phyloP scores from a whole-genome alignment of 2,888 invertebrate genomes.

The Habrosyne pyritoides region DNA sequence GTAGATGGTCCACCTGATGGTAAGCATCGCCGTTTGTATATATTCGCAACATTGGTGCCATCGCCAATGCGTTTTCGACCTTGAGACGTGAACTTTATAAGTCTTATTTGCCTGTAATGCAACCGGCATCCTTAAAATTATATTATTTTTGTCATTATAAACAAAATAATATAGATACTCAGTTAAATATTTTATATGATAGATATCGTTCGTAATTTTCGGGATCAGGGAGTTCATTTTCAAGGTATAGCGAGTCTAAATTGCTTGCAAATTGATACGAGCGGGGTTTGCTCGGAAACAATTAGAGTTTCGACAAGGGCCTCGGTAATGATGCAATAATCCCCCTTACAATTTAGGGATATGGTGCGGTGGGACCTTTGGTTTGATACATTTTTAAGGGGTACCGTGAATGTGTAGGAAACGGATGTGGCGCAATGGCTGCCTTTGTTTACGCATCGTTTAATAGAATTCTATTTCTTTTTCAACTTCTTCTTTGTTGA shows the following conservation, averaged over 20 bases:
- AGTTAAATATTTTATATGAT: not conserved
- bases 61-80: no score
- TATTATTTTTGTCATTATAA: no score
- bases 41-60: no score
- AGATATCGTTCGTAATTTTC: no score
- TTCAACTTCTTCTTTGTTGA: no score
- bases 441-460: not conserved
- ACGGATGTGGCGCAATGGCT: not conserved
- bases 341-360: slow-evolving; percentile 30
- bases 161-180: no score
- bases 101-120: no score
- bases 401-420: not conserved
- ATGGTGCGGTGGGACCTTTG: slow-evolving; percentile 29
- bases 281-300: slow-evolving; percentile 55
- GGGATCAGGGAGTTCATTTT: slow-evolving; percentile 17
- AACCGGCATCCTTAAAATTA: no score
- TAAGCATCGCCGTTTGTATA: no score
- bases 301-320: slow-evolving; percentile 54
- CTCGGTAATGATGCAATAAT: slow-evolving; percentile 50
- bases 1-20: no score
- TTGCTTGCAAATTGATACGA: slow-evolving; percentile 73
- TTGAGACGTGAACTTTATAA: no score
- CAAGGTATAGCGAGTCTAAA: slow-evolving; percentile 42
- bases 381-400: slow-evolving; percentile 7
- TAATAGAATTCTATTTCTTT: no score